A percentile compares a stretch with the other conserved stretches of the same genome.
These are phyloP conservation scores for Mungos mungo DNA, from an alignment of 2,113 vertebrate species.

Conservation along the genomic window DNA sequence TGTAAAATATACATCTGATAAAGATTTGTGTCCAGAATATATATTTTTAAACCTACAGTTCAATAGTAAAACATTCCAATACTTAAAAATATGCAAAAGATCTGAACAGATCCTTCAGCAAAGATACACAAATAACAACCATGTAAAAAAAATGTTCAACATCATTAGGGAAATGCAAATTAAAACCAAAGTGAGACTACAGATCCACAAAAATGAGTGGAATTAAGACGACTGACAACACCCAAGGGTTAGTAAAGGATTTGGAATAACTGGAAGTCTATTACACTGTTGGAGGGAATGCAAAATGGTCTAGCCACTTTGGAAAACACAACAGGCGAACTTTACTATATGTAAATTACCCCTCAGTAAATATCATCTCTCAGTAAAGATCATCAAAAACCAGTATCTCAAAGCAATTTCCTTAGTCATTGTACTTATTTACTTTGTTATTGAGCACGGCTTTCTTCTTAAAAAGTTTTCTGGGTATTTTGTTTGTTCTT, in stretches of 20 bases:
- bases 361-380: background rate
- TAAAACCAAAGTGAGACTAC: background rate
- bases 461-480: slow-evolving; percentile 5
- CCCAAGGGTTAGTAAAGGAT: background rate
- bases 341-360: background rate
- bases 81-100: background rate
- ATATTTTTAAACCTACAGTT: background rate
- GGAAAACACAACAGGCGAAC: background rate
- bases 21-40: background rate
- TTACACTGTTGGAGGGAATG: background rate
- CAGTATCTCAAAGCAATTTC: background rate
- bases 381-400: background rate
- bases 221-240: background rate
- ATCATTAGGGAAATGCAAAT: background rate
- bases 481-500: background rate
- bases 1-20: background rate
- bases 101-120: background rate
- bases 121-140: background rate
- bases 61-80: background rate
- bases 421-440: background rate
- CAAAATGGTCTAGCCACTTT: background rate
- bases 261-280: background rate
- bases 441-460: background rate
- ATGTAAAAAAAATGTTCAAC: background rate
- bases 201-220: background rate